Evolutionary conservation across 2,113 vertebrate genomes (phyloP).

Genomic region (Panthera tigris): DNA sequence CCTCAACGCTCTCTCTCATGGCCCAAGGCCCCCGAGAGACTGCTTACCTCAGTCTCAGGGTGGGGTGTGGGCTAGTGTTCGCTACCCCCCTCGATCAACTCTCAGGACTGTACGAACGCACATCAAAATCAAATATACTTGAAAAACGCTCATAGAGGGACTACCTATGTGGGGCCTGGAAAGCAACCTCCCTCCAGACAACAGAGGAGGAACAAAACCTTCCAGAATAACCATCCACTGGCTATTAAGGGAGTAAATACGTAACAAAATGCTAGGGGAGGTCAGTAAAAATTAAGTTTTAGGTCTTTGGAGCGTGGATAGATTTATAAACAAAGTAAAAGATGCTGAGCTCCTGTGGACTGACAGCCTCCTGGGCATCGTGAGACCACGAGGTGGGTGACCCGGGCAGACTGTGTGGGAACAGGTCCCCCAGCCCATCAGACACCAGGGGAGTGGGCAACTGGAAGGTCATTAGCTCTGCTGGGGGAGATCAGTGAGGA

Average conservation of each 20-base stretch:
- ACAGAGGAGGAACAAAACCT: accelerated
- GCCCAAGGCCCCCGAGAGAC: accelerated
- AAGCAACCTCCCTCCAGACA: neutral
- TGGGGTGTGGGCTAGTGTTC: accelerated
- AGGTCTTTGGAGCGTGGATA: neutral
- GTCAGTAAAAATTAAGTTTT: neutral
- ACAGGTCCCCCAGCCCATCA: neutral
- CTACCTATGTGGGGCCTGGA: neutral
- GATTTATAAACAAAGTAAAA: too few relatives aligned
- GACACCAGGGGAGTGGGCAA: accelerated
- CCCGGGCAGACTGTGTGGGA: neutral
- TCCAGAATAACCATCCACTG: neutral
- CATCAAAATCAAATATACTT: accelerated
- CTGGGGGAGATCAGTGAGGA: neutral
- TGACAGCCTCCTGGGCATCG: accelerated
- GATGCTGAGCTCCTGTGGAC: accelerated
- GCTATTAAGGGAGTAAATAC: neutral
- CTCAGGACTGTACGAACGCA: neutral
- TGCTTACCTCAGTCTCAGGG: neutral
- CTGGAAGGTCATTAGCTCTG: too few relatives aligned
- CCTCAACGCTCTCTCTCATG: neutral
- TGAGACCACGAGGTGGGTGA: accelerated
- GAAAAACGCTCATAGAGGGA: accelerated
- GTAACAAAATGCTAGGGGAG: neutral
- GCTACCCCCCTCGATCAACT: too few relatives aligned